phyloP scores from a whole-genome alignment of 2,797 vertebrate genomes.

The Bradypus variegatus region DNA sequence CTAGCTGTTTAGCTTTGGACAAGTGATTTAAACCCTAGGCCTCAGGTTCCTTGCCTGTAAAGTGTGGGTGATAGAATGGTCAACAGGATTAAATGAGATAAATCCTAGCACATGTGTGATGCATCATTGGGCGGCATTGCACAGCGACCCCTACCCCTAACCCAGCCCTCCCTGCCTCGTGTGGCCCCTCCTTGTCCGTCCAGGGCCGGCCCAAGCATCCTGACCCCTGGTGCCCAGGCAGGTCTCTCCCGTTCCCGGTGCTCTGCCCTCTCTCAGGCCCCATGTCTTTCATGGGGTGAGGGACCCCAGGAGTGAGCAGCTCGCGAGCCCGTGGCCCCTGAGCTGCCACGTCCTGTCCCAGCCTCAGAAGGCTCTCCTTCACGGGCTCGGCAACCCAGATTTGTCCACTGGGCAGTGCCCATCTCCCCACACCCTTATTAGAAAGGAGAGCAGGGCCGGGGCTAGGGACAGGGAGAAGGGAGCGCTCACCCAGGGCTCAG shows the following conservation, averaged over 20 bases:
- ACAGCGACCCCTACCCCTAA: not conserved
- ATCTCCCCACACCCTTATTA: no score
- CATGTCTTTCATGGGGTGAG: no score
- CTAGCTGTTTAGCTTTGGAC: not conserved
- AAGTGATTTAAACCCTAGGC: not conserved
- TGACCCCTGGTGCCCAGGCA: not conserved
- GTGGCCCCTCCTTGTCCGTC: not conserved
- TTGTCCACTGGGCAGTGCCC: not conserved
- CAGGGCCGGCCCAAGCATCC: not conserved
- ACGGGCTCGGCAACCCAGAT: not conserved
- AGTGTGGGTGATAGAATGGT: not conserved
- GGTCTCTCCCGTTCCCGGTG: rapidly evolving
- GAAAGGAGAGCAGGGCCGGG: not conserved
- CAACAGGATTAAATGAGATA: not conserved
- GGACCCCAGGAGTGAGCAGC: not conserved
- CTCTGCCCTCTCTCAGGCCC: not conserved
- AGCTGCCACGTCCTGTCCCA: not conserved
- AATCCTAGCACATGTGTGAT: not conserved
- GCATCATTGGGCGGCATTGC: not conserved
- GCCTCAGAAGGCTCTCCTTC: not conserved
- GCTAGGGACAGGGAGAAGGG: not conserved
- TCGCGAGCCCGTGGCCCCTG: not conserved
- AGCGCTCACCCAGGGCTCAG: not conserved
- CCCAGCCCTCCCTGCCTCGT: not conserved
- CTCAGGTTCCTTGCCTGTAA: not conserved